phyloP scores from a whole-genome alignment of 2,113 vertebrate species.

The Polypterus senegalus region DNA sequence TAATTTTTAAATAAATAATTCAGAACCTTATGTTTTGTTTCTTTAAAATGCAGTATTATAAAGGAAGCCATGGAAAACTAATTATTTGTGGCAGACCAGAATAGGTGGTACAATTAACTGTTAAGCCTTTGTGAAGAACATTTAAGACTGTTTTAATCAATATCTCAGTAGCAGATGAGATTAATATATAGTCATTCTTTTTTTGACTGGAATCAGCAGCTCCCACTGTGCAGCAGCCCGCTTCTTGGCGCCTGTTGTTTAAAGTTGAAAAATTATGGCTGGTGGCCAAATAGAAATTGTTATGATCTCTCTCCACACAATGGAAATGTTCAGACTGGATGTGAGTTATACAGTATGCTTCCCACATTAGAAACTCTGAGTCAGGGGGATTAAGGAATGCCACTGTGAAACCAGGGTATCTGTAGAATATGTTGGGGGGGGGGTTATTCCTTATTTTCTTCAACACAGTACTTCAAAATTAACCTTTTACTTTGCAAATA shows the following conservation, averaged over 20 bases:
- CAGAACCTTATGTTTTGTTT: too few species aligned
- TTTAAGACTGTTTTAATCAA: constrained; percentile 1
- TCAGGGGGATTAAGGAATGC: constrained; percentile 51
- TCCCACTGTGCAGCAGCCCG: constrained; percentile 25
- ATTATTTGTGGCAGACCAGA: background rate
- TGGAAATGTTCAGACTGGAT: constrained; percentile 54
- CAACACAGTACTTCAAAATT: too few species aligned
- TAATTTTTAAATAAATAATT: too few species aligned
- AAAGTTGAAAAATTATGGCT: constrained; percentile 46
- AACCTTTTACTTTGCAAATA: too few species aligned
- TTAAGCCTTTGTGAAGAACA: background rate
- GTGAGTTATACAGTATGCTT: constrained; percentile 34
- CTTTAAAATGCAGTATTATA: background rate
- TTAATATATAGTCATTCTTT: background rate
- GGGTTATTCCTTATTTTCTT: too few species aligned
- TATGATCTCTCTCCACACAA: constrained; percentile 45
- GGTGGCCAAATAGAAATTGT: constrained; percentile 43
- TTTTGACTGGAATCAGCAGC: constrained; percentile 1
- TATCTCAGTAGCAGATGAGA: constrained; percentile 37
- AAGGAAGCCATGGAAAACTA: background rate
- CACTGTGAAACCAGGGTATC: constrained; percentile 39
- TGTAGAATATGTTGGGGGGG: too few species aligned
- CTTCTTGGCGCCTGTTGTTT: constrained; percentile 29
- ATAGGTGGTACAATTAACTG: background rate
- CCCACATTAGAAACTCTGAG: constrained; percentile 43